Percentiles rank a stretch among this genome's conserved stretches.
These are phyloP conservation scores for Punctoribates punctum DNA, from an alignment of 2,888 invertebrate genomes.

Conservation along the genomic window DNA sequence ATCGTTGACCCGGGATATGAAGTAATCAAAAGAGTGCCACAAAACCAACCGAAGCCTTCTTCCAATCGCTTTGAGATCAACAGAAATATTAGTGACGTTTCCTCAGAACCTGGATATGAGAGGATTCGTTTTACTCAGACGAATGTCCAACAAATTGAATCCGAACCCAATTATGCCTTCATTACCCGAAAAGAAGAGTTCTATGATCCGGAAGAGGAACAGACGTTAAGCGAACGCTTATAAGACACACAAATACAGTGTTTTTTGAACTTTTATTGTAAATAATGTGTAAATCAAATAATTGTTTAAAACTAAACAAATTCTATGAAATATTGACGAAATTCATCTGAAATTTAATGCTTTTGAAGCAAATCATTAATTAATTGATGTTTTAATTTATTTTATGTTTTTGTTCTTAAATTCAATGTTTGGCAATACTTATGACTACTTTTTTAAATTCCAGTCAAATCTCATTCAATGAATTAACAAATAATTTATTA, in stretches of 20 bases:
- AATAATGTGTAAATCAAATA: neutral
- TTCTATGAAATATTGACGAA: neutral
- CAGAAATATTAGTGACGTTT: constrained; percentile 17
- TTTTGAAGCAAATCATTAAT: neutral
- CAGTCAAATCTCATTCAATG: constrained; percentile 4
- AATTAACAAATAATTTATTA: neutral
- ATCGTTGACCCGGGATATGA: constrained; percentile 23
- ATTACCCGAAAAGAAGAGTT: neutral
- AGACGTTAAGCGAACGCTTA: constrained; percentile 17
- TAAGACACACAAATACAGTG: neutral
- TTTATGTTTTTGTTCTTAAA: neutral
- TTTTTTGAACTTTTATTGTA: neutral
- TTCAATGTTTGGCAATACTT: neutral
- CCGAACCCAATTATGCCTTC: constrained; percentile 21
- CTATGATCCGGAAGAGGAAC: constrained; percentile 6
- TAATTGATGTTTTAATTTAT: neutral
- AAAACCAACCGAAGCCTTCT: neutral
- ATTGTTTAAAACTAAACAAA: neutral
- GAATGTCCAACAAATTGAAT: neutral
- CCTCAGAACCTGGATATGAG: constrained; percentile 25
- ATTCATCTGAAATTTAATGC: neutral
- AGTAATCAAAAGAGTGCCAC: constrained; percentile 22
- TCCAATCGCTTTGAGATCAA: neutral
- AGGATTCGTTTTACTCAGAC: neutral
- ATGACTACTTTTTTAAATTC: neutral